Base-by-base conservation (phyloP, 2,888 invertebrate species). In the Lapara coniferarum region DNA sequence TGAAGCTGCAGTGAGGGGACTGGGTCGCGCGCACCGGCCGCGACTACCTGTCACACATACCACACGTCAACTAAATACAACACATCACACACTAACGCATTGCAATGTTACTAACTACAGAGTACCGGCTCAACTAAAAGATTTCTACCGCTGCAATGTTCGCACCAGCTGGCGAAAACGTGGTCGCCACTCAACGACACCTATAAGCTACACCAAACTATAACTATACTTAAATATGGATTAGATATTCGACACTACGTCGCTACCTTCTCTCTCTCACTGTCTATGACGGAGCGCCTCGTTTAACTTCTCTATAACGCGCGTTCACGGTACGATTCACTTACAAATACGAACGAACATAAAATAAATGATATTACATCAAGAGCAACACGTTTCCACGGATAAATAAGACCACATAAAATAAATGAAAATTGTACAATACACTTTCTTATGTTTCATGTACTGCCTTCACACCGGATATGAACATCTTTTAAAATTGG, bases 141-240 rank as follows among this genome's bases (percentile, higher is more conserved):
- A 89, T 83, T 83, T 85, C 82, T 82, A 84, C 84, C 83, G 80
- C 84, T 83, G 85, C 85, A 87, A 85, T 85, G 87, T 87, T 89
- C 90, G 86, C 87, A 91, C 93, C 93, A 93, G 93, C 92, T 93
- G 93, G 92, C 88, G 82, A 91, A 92, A 94, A 93, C 93, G 93
- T 94, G 93, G 92, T 92, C 83, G 84, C 84, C 88, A 86, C 85
- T 81, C 82, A 82, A 83, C 79, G 74, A 78, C 81, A 83, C 75
- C 78, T 83, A 79, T 49, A 63, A 74, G 78, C 80, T 86, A 84
- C 49, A 19, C 63, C 46, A 49, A 44, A 44, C 49, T 63, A 63
- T 49, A 46, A 7, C 82, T 87, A 84, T 82, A 81, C 81, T 85
- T 85, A 88, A 89, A 89, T 90, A 92, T 89, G 87, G 88, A 87